A percentile compares a stretch with the other conserved stretches of the same genome.
Conservation (phyloP, 2,888 invertebrate species). For the Dicyrtoma fusca region DNA sequence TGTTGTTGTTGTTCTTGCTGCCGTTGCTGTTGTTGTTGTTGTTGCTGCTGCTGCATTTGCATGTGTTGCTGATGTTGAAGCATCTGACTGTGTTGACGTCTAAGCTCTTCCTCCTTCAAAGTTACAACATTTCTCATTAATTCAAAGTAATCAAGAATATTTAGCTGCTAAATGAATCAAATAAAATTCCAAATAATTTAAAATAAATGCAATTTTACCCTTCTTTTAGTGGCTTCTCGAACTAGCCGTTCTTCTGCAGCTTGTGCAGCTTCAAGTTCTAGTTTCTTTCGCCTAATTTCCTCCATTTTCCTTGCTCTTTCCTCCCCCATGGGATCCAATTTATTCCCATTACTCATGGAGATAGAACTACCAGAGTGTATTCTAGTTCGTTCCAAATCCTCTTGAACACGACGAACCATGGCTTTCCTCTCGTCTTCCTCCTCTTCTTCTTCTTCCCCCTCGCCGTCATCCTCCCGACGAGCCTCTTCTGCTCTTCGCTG, state of each 20-base stretch:
- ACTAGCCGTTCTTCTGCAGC: constrained; percentile 61
- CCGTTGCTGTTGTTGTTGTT: constrained; percentile 50
- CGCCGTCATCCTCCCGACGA: constrained; percentile 71
- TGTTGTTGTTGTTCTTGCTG: constrained; percentile 52
- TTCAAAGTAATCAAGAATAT: neutral
- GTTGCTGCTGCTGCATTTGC: constrained; percentile 51
- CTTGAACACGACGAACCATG: constrained; percentile 60
- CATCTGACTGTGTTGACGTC: constrained; percentile 58
- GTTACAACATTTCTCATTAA: neutral
- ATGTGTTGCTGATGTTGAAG: constrained; percentile 54
- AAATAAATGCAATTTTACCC: constrained; percentile 49
- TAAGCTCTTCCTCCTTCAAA: constrained; percentile 60
- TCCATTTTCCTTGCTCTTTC: constrained; percentile 64
- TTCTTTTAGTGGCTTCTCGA: constrained; percentile 61
- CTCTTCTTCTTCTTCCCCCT: constrained; percentile 66
- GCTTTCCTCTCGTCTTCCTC: constrained; percentile 59
- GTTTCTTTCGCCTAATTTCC: constrained; percentile 64
- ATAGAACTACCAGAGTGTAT: constrained; percentile 45
- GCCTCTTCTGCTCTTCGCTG: constrained; percentile 85
- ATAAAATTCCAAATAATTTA: neutral
- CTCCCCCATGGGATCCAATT: constrained; percentile 55
- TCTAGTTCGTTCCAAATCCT: constrained; percentile 61
- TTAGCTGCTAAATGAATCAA: constrained; percentile 2
- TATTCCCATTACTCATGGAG: constrained; percentile 38
- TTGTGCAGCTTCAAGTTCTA: constrained; percentile 64